These are phyloP conservation scores for Drosophila saltans DNA, from an alignment of 1,140 invertebrate species.

Conservation along the genomic window DNA sequence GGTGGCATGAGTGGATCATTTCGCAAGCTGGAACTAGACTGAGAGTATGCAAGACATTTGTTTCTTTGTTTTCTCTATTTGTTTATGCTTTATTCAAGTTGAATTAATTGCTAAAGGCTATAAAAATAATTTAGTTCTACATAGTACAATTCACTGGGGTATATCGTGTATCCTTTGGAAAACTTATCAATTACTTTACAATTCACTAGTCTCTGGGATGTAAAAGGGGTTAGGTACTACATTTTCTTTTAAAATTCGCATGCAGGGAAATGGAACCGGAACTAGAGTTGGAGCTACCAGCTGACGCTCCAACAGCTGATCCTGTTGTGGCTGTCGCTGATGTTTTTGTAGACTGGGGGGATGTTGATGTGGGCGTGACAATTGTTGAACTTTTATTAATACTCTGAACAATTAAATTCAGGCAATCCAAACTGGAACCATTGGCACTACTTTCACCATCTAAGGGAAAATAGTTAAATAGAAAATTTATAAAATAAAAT, in stretches of 20 bases:
- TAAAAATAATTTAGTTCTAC: slow-evolving; percentile 60
- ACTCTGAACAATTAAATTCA: slow-evolving; percentile 88
- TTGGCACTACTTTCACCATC: slow-evolving; percentile 62
- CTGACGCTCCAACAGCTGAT: not conserved
- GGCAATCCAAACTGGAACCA: slow-evolving; percentile 86
- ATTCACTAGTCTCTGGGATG: slow-evolving; percentile 43
- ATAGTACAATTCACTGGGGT: slow-evolving; percentile 58
- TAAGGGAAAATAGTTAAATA: slow-evolving; percentile 35
- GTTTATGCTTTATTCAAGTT: slow-evolving; percentile 37
- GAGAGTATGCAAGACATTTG: slow-evolving; percentile 6
- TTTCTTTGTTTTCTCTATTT: slow-evolving; percentile 32
- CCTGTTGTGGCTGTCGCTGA: slow-evolving; percentile 15
- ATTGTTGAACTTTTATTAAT: slow-evolving; percentile 83
- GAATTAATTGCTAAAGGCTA: slow-evolving; percentile 63
- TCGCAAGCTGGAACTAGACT: slow-evolving; percentile 81
- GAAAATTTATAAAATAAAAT: not conserved
- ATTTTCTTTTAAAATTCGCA: slow-evolving; percentile 75
- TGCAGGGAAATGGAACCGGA: slow-evolving; percentile 46
- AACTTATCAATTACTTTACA: slow-evolving; percentile 62
- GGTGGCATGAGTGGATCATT: slow-evolving; percentile 84
- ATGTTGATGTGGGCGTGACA: slow-evolving; percentile 26
- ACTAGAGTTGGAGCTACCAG: not conserved
- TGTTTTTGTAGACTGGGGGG: slow-evolving; percentile 28
- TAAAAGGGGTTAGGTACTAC: slow-evolving; percentile 60
- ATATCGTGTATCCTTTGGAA: slow-evolving; percentile 65